Evolutionary conservation across 2,888 invertebrate genomes (phyloP).

Genomic region (Trachelus troglodyta): DNA sequence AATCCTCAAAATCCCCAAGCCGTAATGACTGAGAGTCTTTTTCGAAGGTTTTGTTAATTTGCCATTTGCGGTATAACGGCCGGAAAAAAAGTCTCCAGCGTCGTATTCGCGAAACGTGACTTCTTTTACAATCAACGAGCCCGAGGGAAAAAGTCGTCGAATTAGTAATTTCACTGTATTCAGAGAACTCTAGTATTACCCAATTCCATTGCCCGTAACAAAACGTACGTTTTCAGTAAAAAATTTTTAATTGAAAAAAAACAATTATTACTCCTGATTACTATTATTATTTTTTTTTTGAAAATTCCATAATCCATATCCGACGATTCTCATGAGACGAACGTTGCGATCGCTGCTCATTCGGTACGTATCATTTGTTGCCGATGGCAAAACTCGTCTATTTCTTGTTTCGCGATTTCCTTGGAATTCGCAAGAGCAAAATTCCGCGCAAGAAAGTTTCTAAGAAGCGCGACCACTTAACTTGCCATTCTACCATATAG

Average conservation of each 20-base stretch:
- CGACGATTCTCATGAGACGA: neutral
- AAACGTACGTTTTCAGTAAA: neutral
- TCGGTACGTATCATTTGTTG: neutral
- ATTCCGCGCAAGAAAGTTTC: constrained; percentile 25
- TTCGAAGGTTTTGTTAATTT: neutral
- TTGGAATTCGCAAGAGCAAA: constrained; percentile 21
- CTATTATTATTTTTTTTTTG: neutral
- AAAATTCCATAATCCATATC: neutral
- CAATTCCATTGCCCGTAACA: neutral
- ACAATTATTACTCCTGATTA: neutral
- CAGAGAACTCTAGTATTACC: neutral
- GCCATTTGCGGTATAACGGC: neutral
- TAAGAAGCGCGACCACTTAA: constrained; percentile 29
- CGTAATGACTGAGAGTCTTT: neutral
- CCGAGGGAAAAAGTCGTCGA: neutral
- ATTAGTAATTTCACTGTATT: neutral
- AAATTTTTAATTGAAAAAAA: neutral
- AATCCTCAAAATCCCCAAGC: neutral
- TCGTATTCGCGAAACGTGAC: neutral
- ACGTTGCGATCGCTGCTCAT: neutral
- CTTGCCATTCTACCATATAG: constrained; percentile 5
- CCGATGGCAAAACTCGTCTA: neutral
- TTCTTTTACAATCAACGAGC: neutral
- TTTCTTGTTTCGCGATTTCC: constrained; percentile 7
- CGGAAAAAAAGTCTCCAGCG: neutral